Evolutionary conservation across 2,888 invertebrate species (phyloP), one percentile per base, ranked within the genome.

Genomic region (Ypsolopha sequella): DNA sequence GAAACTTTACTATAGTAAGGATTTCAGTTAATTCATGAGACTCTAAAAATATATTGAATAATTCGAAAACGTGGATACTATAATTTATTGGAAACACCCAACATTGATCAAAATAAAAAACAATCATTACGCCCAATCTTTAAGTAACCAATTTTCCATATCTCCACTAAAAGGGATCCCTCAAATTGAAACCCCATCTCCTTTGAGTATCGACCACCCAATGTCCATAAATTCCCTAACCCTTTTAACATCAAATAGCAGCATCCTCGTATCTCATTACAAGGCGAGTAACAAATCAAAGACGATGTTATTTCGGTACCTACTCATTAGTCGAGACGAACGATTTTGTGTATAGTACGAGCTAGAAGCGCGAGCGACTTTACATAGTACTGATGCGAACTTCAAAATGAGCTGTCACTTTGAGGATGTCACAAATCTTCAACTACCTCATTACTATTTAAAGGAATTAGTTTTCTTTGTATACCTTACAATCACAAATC

Each of bases 291-390:
- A 80, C 76, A 78, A 80, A 78, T 77, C 76, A 76, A 73, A 69
- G 62, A 66, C 24, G 43, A 41, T 38, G 68, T 68, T 80, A 80
- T 80, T 80, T 79, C 65, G 64, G 76, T 73, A 65, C 61, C 63
- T 60, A 57, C 60, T 74, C 76, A 82, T 84, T 81, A 80, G 67
- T 80, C 79, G 80, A 45, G 36, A n/a, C 45, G 45, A 76, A 74
- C 64, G 56, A 61, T 69, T 45, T 51, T 44, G 14, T 44, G 10
- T n/a, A 9, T 50, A 45, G 51, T 9, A 7, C 45, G 45, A 51
- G 45, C 6, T 24, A 43, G 9, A 6, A 13, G 13, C 9, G 33
- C 24, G n/a, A 38, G 48, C 36, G 48, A 13, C 4, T 43, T 43
- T 11, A 24, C 24, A 24, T 24, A 24, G 24, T 24, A 24, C n/a